A percentile compares a stretch with the other conserved stretches of the same genome.
Conservation (phyloP, 2,113 vertebrate species). For the Noturus placidus region DNA sequence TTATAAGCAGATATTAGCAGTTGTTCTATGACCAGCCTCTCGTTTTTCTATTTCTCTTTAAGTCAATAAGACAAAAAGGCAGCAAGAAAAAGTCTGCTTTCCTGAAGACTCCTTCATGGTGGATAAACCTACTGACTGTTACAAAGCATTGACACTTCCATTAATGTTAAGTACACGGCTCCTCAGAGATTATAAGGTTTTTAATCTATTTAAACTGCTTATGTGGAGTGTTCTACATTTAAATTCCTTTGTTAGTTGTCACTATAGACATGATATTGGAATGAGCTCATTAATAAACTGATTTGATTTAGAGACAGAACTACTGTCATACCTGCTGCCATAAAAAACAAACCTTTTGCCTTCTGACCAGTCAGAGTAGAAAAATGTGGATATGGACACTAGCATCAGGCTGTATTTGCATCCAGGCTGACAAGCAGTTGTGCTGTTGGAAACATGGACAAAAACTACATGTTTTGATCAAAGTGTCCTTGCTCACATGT, state of each 20-base stretch:
- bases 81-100: not conserved
- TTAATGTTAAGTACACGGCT: not conserved
- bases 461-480: not conserved
- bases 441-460: not conserved
- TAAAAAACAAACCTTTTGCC: not conserved
- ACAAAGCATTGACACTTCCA: not conserved
- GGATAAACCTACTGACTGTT: not conserved
- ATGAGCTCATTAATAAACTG: not conserved
- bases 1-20: not conserved
- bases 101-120: not conserved
- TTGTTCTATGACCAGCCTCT: not conserved
- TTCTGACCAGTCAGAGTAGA: not conserved
- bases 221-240: not conserved
- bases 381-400: not conserved
- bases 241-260: not conserved
- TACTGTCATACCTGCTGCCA: not conserved
- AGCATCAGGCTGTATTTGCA: not conserved
- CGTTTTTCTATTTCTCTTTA: not conserved
- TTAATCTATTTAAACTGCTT: not conserved
- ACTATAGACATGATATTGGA: not conserved
- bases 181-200: not conserved
- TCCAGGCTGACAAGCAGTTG: not conserved
- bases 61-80: not conserved
- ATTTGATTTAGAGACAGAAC: not conserved
- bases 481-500: not conserved